phyloP scores from a whole-genome alignment of 2,888 invertebrate genomes.

The Drosophila dives region DNA sequence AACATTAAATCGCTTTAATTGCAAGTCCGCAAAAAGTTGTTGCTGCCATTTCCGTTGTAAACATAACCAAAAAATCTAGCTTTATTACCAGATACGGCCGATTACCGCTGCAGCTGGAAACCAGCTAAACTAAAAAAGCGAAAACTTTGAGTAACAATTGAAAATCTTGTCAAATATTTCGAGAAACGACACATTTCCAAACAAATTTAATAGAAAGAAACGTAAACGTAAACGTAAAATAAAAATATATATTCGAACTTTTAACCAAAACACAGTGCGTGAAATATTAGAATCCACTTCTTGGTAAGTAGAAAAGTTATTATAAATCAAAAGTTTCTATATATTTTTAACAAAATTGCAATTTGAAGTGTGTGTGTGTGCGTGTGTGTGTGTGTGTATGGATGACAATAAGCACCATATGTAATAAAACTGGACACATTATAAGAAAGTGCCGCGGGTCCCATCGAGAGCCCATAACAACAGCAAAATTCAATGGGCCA shows the following conservation, averaged over 20 bases:
- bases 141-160: not conserved
- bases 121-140: too few relatives aligned
- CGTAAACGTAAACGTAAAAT: not conserved
- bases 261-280: not conserved
- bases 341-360: constrained; percentile 53
- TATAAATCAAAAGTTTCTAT: not conserved
- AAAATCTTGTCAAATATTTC: not conserved
- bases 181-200: not conserved
- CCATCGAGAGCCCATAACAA: constrained; percentile 40
- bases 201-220: not conserved
- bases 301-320: not conserved
- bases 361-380: constrained; percentile 16
- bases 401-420: constrained; percentile 72
- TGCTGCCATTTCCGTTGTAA: constrained; percentile 77
- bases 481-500: constrained; percentile 28
- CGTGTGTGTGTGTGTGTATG: constrained; percentile 31
- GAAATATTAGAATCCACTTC: not conserved
- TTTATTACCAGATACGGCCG: constrained; percentile 64
- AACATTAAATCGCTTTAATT: constrained; percentile 73
- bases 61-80: constrained; percentile 83
- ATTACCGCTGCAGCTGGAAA: constrained; percentile 50
- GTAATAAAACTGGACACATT: constrained; percentile 73
- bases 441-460: constrained; percentile 64
- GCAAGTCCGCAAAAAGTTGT: constrained; percentile 59
- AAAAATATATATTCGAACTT: not conserved